Conservation (phyloP, 2,113 vertebrate species). For the Arenaria interpres region DNA sequence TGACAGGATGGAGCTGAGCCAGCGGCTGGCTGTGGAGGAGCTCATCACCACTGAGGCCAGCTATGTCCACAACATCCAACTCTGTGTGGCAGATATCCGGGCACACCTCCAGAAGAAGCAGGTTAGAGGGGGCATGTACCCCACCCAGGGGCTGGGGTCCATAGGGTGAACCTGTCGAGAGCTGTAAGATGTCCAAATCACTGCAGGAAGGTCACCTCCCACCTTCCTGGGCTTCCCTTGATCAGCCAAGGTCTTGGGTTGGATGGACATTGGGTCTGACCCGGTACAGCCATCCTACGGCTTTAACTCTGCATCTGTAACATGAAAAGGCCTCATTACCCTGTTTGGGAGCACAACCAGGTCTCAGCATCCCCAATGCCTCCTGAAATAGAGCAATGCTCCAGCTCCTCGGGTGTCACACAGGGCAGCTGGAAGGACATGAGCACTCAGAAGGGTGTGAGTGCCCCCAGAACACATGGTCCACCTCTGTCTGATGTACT, state of each 20-base stretch:
- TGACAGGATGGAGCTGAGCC: conserved; percentile 76
- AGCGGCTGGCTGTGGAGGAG: conserved; percentile 83
- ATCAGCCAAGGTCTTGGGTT: not conserved
- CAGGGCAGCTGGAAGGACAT: not conserved
- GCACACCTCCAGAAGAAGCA: conserved; percentile 77
- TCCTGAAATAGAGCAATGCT: not conserved
- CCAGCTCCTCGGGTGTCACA: not conserved
- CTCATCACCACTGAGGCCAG: conserved; percentile 86
- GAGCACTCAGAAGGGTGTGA: not conserved
- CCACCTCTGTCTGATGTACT: not conserved
- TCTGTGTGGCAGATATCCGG: conserved; percentile 81
- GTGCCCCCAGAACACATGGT: rapidly evolving
- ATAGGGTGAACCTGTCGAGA: rapidly evolving
- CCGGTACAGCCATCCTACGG: rapidly evolving
- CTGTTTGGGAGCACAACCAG: not conserved
- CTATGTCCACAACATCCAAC: conserved; percentile 81
- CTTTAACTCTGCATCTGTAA: not conserved
- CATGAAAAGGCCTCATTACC: not conserved
- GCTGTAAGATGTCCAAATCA: rapidly evolving
- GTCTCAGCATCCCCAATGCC: not conserved
- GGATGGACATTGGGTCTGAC: not conserved
- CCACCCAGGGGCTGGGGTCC: not conserved
- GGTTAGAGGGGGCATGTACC: not conserved
- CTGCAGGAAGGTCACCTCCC: not conserved
- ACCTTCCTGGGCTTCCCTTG: not conserved